These are phyloP conservation scores for Ailuropoda melanoleuca DNA, from an alignment of 2,113 vertebrate species.

Conservation along the genomic window DNA sequence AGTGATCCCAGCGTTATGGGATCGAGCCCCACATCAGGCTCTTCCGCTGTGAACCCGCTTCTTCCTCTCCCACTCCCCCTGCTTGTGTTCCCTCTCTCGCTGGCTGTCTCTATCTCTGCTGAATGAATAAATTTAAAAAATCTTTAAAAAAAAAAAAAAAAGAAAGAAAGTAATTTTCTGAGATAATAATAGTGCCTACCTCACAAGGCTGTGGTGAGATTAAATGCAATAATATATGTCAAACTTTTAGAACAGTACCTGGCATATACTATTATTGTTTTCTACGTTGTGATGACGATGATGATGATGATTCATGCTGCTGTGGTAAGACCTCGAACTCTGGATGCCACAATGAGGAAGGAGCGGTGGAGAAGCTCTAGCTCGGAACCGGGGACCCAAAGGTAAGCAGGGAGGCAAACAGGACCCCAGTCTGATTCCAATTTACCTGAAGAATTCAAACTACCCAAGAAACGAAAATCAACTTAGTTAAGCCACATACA, in stretches of 20 bases:
- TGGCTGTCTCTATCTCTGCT: too few relatives aligned
- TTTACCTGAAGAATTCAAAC: constrained; percentile 24
- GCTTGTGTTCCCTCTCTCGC: too few relatives aligned
- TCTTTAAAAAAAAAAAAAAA: too few relatives aligned
- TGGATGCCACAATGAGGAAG: neutral
- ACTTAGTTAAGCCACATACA: neutral
- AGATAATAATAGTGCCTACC: neutral
- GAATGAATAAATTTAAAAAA: too few relatives aligned
- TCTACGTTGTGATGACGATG: neutral
- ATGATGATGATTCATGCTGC: neutral
- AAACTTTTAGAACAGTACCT: neutral
- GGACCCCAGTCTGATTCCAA: neutral
- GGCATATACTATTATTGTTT: neutral
- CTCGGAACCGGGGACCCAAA: neutral
- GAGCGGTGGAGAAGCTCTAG: neutral
- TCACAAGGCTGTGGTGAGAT: neutral
- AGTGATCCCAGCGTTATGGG: too few relatives aligned
- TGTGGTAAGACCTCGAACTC: neutral
- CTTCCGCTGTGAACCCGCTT: too few relatives aligned
- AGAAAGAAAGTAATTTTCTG: neutral
- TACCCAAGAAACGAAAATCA: constrained; percentile 1
- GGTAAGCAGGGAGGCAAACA: neutral
- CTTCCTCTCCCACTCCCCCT: too few relatives aligned
- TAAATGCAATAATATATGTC: neutral
- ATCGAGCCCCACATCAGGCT: too few relatives aligned